phyloP scores from a whole-genome alignment of 2,888 invertebrate species.

The Caenorhabditis afra region DNA sequence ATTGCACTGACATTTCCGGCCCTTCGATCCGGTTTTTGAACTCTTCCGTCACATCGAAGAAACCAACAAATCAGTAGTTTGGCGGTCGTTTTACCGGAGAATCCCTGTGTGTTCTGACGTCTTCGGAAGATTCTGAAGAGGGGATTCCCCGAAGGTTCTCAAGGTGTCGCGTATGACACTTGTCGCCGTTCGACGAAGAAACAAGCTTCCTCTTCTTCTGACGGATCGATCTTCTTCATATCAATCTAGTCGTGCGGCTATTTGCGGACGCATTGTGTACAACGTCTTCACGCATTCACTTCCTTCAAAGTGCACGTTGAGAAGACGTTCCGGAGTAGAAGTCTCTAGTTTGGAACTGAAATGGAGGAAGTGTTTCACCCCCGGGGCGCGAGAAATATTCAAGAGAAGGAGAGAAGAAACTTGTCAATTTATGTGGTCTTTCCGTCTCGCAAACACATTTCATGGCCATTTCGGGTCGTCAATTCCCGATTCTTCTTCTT shows the following conservation, averaged over 20 bases:
- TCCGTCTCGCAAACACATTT: conserved; percentile 51
- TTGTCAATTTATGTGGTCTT: conserved; percentile 53
- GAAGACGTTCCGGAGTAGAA: neutral
- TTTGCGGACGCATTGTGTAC: conserved; percentile 6
- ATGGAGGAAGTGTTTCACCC: neutral
- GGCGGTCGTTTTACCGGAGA: neutral
- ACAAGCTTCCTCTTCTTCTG: conserved; percentile 10
- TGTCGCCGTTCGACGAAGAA: conserved; percentile 39
- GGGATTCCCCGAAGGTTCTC: neutral
- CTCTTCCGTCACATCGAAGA: conserved; percentile 11
- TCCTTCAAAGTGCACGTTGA: conserved; percentile 27
- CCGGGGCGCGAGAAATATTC: conserved; percentile 29
- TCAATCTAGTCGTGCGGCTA: conserved; percentile 24
- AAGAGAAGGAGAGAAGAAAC: conserved; percentile 24
- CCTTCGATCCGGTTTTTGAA: conserved; percentile 15
- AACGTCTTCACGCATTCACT: neutral
- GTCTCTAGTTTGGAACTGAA: conserved; percentile 29
- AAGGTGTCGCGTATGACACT: conserved; percentile 41
- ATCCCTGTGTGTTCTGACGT: neutral
- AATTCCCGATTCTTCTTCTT: conserved; percentile 1
- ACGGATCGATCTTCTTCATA: conserved; percentile 8
- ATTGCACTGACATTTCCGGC: conserved; percentile 28
- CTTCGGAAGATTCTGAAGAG: conserved; percentile 6
- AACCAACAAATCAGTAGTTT: conserved; percentile 9
- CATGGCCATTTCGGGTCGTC: conserved; percentile 43